phyloP scores from a whole-genome alignment of 2,888 invertebrate species.

The Pomacea canaliculata region DNA sequence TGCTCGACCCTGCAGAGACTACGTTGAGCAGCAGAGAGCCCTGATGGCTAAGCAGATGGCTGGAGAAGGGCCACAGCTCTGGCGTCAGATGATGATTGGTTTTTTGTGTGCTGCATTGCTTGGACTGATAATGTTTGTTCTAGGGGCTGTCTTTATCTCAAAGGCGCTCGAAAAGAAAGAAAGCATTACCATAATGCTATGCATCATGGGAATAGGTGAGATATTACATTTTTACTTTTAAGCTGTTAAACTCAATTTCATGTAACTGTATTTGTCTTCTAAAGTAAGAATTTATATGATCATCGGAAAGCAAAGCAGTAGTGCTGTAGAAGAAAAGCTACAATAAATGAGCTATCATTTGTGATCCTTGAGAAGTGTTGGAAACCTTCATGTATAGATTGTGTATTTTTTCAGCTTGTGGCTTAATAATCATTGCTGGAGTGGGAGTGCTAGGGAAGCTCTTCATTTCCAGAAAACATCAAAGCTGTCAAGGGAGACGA shows the following conservation, averaged over 20 bases:
- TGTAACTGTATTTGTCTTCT: neutral
- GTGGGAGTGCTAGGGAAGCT: slow-evolving; percentile 55
- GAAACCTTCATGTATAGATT: too few species aligned
- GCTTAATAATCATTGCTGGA: slow-evolving; percentile 57
- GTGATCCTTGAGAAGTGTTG: too few species aligned
- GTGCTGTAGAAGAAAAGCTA: too few species aligned
- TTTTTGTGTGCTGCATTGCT: slow-evolving; percentile 58
- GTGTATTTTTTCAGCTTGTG: slow-evolving; percentile 47
- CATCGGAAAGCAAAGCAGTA: neutral
- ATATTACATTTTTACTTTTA: neutral
- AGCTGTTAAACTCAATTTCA: neutral
- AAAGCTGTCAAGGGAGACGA: slow-evolving; percentile 41
- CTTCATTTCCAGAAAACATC: slow-evolving; percentile 56
- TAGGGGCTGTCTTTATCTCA: slow-evolving; percentile 58
- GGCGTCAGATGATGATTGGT: slow-evolving; percentile 61
- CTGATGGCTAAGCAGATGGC: slow-evolving; percentile 24
- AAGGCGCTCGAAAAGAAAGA: slow-evolving; percentile 53
- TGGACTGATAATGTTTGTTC: slow-evolving; percentile 56
- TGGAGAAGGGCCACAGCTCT: slow-evolving; percentile 44
- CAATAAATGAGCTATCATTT: too few species aligned
- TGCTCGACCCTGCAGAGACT: slow-evolving; percentile 33
- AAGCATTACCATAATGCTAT: slow-evolving; percentile 62
- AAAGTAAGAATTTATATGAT: neutral
- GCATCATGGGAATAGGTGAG: slow-evolving; percentile 64
- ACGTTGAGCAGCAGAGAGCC: slow-evolving; percentile 37